phyloP scores from a whole-genome alignment of 2,888 invertebrate species.

The Melangyna quadrimaculata region DNA sequence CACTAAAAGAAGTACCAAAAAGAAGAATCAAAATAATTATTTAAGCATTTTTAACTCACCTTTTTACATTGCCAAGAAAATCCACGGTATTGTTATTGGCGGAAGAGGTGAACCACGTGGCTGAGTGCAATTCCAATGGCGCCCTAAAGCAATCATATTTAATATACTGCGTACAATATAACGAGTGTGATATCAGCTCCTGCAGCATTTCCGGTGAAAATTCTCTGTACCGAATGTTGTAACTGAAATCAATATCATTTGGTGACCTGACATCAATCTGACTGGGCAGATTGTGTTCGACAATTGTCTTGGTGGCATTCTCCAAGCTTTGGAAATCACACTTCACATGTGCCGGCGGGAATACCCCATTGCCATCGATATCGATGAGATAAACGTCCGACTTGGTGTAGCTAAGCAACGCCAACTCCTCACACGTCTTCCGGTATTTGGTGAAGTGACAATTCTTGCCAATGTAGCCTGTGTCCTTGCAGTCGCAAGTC shows the following conservation, averaged over 20 bases:
- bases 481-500: conserved; percentile 93
- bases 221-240: conserved; percentile 92
- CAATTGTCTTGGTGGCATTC: conserved; percentile 92
- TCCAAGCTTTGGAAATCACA: conserved; percentile 95
- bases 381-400: conserved; percentile 96
- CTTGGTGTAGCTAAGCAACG: conserved; percentile 92
- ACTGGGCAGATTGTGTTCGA: conserved; percentile 94
- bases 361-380: conserved; percentile 95
- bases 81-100: conserved; percentile 89
- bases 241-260: conserved; percentile 90
- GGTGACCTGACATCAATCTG: conserved; percentile 93
- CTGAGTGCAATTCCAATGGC: conserved; percentile 91
- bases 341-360: conserved; percentile 94
- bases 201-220: conserved; percentile 95
- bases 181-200: conserved; percentile 92
- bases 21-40: background rate
- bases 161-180: conserved; percentile 93
- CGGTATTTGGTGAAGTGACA: conserved; percentile 96
- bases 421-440: conserved; percentile 95
- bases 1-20: too few species aligned
- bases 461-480: conserved; percentile 95
- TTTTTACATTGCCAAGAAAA: conserved; percentile 91
- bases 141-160: conserved; percentile 95
- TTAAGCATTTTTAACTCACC: conserved; percentile 81
- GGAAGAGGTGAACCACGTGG: conserved; percentile 94